Evolutionary conservation across 2,888 invertebrate species (phyloP).

Genomic region (Phytoseiulus persimilis): DNA sequence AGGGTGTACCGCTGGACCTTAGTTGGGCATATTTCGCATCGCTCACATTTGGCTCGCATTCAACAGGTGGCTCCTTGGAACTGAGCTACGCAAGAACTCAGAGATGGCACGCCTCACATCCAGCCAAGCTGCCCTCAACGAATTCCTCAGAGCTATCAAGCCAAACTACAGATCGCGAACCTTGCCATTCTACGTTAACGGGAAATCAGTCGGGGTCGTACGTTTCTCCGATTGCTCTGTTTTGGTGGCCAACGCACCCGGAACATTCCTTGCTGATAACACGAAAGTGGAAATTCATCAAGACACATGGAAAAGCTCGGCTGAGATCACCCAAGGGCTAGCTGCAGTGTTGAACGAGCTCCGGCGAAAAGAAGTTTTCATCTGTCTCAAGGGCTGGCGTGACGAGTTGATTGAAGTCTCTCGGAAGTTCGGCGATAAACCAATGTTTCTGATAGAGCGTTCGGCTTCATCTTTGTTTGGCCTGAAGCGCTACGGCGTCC

Average conservation of each 20-base stretch:
- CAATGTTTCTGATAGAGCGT: not conserved
- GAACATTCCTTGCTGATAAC: not conserved
- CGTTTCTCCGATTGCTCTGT: not conserved
- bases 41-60: not conserved
- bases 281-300: not conserved
- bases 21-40: no score
- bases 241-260: not conserved
- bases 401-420: constrained; percentile 5
- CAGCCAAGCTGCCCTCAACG: not conserved
- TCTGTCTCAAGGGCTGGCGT: constrained; percentile 19
- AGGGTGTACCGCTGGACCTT: no score
- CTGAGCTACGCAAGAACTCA: not conserved
- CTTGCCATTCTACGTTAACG: not conserved
- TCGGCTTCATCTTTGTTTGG: constrained; percentile 7
- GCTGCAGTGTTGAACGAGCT: not conserved
- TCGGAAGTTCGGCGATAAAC: not conserved
- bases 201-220: not conserved
- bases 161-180: not conserved
- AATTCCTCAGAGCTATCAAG: not conserved
- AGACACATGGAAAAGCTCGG: not conserved
- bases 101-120: not conserved
- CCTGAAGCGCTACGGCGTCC: constrained; percentile 8
- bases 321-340: not conserved
- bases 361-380: not conserved
- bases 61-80: not conserved